These are phyloP conservation scores for Hoplostethus atlanticus DNA, from an alignment of 2,797 vertebrate species.

Conservation along the genomic window DNA sequence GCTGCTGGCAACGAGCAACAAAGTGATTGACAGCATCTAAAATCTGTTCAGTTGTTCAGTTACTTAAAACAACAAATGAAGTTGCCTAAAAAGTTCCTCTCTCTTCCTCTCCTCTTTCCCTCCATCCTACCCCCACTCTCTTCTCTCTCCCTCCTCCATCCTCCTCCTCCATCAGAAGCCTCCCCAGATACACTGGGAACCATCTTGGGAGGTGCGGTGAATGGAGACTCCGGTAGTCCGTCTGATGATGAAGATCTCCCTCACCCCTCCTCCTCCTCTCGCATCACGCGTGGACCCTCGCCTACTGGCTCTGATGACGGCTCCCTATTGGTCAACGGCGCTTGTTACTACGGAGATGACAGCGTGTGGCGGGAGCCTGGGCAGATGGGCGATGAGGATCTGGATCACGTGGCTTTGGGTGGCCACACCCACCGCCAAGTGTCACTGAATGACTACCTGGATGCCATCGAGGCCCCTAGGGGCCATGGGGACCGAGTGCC, in stretches of 20 bases:
- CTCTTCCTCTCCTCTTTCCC: background rate
- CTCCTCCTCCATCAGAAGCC: constrained; percentile 74
- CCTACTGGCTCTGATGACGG: constrained; percentile 89
- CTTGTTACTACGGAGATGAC: constrained; percentile 63
- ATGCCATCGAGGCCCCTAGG: constrained; percentile 86
- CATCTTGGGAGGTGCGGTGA: constrained; percentile 86
- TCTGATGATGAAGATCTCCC: constrained; percentile 94
- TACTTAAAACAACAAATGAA: too few relatives aligned
- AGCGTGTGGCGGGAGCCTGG: constrained; percentile 58
- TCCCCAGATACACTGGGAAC: constrained; percentile 85
- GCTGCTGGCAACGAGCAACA: too few relatives aligned
- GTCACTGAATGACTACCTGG: constrained; percentile 94
- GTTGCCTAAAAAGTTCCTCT: too few relatives aligned
- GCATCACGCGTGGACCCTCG: constrained; percentile 62
- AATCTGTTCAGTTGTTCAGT: too few relatives aligned
- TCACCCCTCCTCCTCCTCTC: constrained; percentile 68
- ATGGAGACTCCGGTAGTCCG: constrained; percentile 94
- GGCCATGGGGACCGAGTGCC: constrained; percentile 79
- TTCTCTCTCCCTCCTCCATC: background rate
- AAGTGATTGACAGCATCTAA: too few relatives aligned
- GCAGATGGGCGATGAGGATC: constrained; percentile 45
- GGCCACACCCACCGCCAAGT: constrained; percentile 88
- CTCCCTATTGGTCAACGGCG: constrained; percentile 81
- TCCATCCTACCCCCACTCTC: background rate
- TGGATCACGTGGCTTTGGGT: constrained; percentile 54